These are phyloP conservation scores for Coracopsis vasa DNA, from an alignment of 2,113 vertebrate species.

Conservation along the genomic window DNA sequence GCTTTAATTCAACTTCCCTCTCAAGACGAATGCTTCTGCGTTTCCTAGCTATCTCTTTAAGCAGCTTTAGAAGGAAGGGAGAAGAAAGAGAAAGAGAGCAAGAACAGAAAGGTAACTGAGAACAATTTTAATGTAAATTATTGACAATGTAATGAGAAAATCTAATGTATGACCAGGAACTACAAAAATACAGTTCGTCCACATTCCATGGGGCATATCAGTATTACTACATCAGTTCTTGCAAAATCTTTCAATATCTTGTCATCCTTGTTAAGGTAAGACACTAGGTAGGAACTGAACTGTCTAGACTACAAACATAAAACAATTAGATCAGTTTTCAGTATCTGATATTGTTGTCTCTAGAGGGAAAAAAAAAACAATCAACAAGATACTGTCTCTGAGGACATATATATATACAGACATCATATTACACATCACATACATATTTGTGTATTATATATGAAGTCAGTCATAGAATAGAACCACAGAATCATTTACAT, in stretches of 20 bases:
- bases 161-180: conserved; percentile 6
- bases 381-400: neutral
- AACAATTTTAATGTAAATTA: conserved; percentile 45
- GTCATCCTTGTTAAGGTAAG: neutral
- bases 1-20: conserved; percentile 90
- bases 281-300: neutral
- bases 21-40: conserved; percentile 88
- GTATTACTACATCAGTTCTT: neutral
- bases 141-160: conserved; percentile 22
- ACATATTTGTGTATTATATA: neutral
- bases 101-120: conserved; percentile 45
- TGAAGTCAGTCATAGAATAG: neutral
- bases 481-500: neutral
- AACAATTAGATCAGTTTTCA: neutral
- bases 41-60: conserved; percentile 94
- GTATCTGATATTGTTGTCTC: neutral
- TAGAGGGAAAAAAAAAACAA: neutral
- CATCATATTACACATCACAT: neutral
- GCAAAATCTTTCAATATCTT: neutral
- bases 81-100: neutral
- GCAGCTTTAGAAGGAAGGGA: conserved; percentile 77
- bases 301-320: neutral
- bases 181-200: neutral
- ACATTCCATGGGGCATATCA: neutral
- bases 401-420: neutral